Conservation (phyloP, 2,113 vertebrate genomes). For the Microtus richardsoni region DNA sequence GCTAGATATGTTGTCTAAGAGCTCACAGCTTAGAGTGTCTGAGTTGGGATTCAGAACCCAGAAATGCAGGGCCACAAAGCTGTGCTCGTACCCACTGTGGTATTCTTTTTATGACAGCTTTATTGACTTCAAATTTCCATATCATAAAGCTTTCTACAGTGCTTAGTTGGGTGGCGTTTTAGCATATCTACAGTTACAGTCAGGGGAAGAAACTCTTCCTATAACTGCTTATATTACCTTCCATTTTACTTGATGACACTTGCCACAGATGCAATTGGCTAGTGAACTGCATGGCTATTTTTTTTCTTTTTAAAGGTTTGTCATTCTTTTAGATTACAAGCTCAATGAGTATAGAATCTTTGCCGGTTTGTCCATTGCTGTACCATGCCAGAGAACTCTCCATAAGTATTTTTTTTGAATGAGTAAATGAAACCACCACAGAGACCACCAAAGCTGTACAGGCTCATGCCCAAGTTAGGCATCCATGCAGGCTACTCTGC, state of each 20-base stretch:
- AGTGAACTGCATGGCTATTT: not conserved
- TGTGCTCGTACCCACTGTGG: not conserved
- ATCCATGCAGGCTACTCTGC: not conserved
- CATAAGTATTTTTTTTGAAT: not conserved
- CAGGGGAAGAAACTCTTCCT: not conserved
- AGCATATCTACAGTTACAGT: not conserved
- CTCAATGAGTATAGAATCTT: not conserved
- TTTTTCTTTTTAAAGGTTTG: not conserved
- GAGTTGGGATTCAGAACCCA: not conserved
- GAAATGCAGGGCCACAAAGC: not conserved
- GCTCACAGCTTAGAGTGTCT: not conserved
- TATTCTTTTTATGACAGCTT: not conserved
- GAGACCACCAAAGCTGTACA: not conserved
- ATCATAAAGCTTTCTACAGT: not conserved
- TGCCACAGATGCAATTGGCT: conserved; percentile 14
- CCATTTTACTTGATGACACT: not conserved
- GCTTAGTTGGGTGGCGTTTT: not conserved
- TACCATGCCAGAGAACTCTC: not conserved
- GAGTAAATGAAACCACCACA: not conserved
- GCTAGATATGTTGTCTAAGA: not conserved
- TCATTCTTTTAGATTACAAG: not conserved
- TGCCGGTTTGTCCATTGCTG: not conserved
- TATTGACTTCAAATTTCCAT: not conserved
- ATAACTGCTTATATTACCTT: not conserved
- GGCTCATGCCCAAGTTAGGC: not conserved